Percentiles rank a stretch among this genome's conserved stretches.
Conservation (phyloP, 2,113 vertebrate species). For the Propithecus coquereli region DNA sequence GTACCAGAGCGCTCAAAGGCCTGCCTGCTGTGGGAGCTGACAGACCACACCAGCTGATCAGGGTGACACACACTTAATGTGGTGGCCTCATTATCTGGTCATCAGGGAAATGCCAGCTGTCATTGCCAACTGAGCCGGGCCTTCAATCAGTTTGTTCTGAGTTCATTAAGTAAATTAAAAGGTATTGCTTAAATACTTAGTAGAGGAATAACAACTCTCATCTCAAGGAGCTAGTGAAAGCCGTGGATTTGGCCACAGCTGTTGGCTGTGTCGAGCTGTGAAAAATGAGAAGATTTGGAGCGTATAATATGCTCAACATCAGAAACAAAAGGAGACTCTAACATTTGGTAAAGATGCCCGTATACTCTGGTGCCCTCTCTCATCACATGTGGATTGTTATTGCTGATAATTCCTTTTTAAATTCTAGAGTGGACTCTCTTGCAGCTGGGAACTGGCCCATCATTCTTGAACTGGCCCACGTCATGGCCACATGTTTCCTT, state of each 20-base stretch:
- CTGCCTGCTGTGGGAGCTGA: not conserved
- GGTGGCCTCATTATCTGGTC: slow-evolving; percentile 41
- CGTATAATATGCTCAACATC: not conserved
- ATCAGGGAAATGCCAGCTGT: slow-evolving; percentile 44
- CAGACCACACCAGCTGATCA: not conserved
- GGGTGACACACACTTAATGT: not conserved
- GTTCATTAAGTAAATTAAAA: slow-evolving; percentile 40
- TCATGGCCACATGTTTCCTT: not conserved
- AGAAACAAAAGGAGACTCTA: not conserved
- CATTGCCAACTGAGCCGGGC: not conserved
- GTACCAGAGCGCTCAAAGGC: not conserved
- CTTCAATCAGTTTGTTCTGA: slow-evolving; percentile 33
- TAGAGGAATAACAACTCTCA: not conserved
- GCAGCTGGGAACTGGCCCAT: not conserved
- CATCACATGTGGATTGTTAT: not conserved
- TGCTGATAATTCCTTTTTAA: not conserved
- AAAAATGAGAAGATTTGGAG: not conserved
- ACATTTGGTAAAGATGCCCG: not conserved
- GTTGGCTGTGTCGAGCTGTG: not conserved
- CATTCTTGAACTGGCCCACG: not conserved
- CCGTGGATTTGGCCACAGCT: not conserved
- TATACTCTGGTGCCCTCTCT: no score
- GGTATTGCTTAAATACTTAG: slow-evolving; percentile 35
- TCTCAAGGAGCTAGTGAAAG: not conserved
- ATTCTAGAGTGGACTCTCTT: not conserved